Conservation (phyloP, 2,888 invertebrate genomes). For the Trachelus stipa region DNA sequence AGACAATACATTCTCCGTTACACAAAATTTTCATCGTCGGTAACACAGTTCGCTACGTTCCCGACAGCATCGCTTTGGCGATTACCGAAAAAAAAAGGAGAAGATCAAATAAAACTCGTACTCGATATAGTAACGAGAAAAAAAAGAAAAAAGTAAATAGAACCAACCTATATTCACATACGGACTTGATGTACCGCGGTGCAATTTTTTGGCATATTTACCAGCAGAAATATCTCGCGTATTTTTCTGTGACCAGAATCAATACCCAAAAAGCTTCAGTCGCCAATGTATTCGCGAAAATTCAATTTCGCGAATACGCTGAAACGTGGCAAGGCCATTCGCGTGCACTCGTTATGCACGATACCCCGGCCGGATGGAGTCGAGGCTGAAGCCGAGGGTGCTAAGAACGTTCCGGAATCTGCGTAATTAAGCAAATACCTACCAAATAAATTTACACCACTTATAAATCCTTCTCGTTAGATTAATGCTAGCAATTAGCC, state of each 20-base stretch:
- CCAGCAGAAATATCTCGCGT: background rate
- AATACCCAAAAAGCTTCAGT: background rate
- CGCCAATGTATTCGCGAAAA: background rate
- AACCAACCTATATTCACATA: background rate
- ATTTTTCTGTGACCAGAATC: background rate
- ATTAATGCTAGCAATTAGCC: constrained; percentile 60
- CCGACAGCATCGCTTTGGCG: background rate
- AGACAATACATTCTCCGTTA: background rate
- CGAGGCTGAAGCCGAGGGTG: constrained; percentile 22
- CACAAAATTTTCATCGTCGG: background rate
- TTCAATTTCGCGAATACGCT: background rate
- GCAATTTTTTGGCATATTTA: background rate
- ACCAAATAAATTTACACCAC: constrained; percentile 57
- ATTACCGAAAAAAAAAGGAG: background rate
- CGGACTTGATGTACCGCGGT: background rate
- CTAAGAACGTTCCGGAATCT: constrained; percentile 48
- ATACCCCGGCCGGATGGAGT: background rate
- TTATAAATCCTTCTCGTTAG: constrained; percentile 58
- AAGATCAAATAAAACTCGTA: background rate
- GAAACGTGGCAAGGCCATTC: background rate
- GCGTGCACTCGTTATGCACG: background rate
- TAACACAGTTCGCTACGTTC: background rate
- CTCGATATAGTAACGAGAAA: background rate
- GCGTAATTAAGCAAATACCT: constrained; percentile 56
- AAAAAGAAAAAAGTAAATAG: constrained; percentile 13